A percentile compares a stretch with the other conserved stretches of the same genome.
These are phyloP conservation scores for Eubucco bourcierii DNA, from an alignment of 2,113 vertebrate genomes.

Conservation along the genomic window DNA sequence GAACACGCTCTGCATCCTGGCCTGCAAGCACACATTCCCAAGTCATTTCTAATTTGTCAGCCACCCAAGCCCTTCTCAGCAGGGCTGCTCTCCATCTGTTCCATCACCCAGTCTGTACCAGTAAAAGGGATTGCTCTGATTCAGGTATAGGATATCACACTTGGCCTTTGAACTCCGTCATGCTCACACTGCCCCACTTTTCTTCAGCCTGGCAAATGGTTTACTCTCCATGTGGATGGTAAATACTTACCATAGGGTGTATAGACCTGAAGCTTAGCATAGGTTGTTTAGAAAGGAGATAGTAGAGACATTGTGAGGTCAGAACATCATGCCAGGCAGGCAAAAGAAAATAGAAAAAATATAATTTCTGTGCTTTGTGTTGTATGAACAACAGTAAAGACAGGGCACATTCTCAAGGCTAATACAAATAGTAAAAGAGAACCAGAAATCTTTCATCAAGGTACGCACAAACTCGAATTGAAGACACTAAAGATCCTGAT, in stretches of 20 bases:
- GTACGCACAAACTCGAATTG: not conserved
- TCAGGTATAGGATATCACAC: not conserved
- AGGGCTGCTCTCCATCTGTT: not conserved
- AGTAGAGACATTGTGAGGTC: not conserved
- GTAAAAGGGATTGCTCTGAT: not conserved
- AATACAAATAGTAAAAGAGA: not conserved
- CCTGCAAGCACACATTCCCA: not conserved
- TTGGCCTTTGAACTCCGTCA: not conserved
- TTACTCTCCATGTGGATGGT: not conserved
- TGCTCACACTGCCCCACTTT: not conserved
- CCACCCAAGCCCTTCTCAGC: not conserved
- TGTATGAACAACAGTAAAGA: not conserved
- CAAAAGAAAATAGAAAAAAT: not conserved
- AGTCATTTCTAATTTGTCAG: not conserved
- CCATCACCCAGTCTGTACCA: not conserved
- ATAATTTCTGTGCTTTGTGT: not conserved
- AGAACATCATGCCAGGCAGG: not conserved
- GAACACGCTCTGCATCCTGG: not conserved
- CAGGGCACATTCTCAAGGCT: not conserved
- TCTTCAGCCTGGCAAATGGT: not conserved
- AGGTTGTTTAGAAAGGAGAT: not conserved
- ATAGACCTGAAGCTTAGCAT: not conserved
- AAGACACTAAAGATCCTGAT: not conserved
- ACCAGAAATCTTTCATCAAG: not conserved
- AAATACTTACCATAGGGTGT: not conserved